phyloP scores from a whole-genome alignment of 2,797 vertebrate genomes.

The Enoplosus armatus region DNA sequence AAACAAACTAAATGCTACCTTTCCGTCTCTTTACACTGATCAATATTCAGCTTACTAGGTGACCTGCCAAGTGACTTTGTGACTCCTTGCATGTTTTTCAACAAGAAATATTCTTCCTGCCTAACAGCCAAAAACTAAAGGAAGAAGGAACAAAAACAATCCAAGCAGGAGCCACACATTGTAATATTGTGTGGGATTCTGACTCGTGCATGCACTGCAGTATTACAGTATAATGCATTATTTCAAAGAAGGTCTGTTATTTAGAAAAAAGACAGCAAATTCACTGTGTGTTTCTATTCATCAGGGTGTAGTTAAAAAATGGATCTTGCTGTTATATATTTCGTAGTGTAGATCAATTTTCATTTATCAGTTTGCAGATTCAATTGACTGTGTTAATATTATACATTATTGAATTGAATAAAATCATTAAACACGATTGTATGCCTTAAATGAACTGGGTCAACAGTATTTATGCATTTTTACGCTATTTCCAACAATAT shows the following conservation, averaged over 20 bases:
- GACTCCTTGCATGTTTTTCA: slow-evolving; percentile 13
- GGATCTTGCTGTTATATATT: neutral
- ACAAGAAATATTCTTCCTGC: neutral
- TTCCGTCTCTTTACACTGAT: slow-evolving; percentile 22
- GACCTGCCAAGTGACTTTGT: slow-evolving; percentile 12
- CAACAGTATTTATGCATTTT: neutral
- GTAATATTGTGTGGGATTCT: neutral
- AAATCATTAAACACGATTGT: neutral
- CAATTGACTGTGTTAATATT: neutral
- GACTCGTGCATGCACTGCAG: neutral
- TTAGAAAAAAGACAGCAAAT: neutral
- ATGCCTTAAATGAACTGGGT: neutral
- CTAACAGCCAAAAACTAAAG: neutral
- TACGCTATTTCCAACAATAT: neutral
- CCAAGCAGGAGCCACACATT: neutral
- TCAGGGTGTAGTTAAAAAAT: neutral
- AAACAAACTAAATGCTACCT: slow-evolving; percentile 11
- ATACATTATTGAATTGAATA: neutral
- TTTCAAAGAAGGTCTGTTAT: neutral
- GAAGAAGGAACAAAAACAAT: neutral
- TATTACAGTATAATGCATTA: neutral
- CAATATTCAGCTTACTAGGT: slow-evolving; percentile 29
- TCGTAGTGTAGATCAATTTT: neutral
- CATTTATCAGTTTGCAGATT: neutral
- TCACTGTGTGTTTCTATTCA: neutral